Evolutionary conservation across 2,888 invertebrate genomes (phyloP), one percentile per base, ranked within the genome.

Genomic region (Melanophora roralis): DNA sequence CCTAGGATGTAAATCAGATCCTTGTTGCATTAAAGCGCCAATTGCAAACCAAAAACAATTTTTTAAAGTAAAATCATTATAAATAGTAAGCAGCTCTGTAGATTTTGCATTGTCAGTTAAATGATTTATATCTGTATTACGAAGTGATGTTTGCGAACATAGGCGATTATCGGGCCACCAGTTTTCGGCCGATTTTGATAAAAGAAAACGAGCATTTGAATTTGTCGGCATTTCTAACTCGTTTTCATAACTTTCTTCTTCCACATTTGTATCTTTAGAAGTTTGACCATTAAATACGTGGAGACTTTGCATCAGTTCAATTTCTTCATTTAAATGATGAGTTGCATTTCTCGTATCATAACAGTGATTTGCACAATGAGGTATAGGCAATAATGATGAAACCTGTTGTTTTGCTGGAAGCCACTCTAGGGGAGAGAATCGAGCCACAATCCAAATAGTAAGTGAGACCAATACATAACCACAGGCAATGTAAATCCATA

Each of bases 41-140:
- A 98, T 96, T 83, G 96, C 96, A 91, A 98, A 98, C 98, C 98
- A 98, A 91, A 98, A 96, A 84, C 97, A 96, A 91, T 98, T 96
- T 84, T 94, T 93, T 80, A 97, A 90, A 72, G 94, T 95, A 90
- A 97, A 97, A 88, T 95, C 95, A 91, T 96, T 96, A 90, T 94
- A 94, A 72, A 93, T 89, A 83, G 85, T 86, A 40, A 87, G 78
- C 71, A 89, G 69, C 7, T 69, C 75, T 1, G 68, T 76, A 5
- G 55, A 62, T 38, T 68, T 57, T 86, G 86, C 79, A 83, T 27
- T 45, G 6, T 62, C 83, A 53, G 84, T 51, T 27, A 16, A 14
- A 38, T 40, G 60, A 23, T 55, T 55, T 7, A 38, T 83, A 21
- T 84, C 83, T 11, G 84, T 83, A 21, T 84, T 85, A 5, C 43